Conservation (phyloP, 2,113 vertebrate genomes). For the Engraulis encrasicolus region DNA sequence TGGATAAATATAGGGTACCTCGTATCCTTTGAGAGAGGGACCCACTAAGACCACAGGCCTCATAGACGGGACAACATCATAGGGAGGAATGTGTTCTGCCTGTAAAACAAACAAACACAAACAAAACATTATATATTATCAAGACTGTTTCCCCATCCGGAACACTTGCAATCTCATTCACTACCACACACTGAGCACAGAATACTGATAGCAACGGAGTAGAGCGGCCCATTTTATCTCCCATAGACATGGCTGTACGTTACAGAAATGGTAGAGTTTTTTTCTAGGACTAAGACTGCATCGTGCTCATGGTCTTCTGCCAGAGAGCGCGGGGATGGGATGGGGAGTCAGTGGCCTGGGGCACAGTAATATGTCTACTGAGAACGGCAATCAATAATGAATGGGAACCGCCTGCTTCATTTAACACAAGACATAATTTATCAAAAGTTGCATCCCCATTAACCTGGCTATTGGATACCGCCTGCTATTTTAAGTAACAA, state of each 20-base stretch:
- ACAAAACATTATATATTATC: conserved; percentile 69
- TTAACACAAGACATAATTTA: not conserved
- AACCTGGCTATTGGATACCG: not conserved
- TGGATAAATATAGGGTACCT: conserved; percentile 84
- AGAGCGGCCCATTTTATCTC: not conserved
- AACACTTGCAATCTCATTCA: not conserved
- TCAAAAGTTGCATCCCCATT: not conserved
- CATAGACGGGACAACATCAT: conserved; percentile 98
- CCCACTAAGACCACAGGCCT: conserved; percentile 96
- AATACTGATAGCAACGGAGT: not conserved
- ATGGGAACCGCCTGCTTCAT: conserved; percentile 10
- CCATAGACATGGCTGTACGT: not conserved
- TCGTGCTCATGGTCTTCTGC: not conserved
- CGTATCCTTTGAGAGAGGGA: conserved; percentile 96
- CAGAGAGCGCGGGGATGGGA: not conserved
- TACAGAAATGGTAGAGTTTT: not conserved
- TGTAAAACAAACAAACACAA: conserved; percentile 74
- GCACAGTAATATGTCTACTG: conserved; percentile 1
- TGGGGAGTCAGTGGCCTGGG: not conserved
- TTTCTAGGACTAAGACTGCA: not conserved
- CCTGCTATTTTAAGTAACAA: not conserved
- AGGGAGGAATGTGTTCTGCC: conserved; percentile 95
- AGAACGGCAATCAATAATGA: not conserved
- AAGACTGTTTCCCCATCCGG: not conserved
- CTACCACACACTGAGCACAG: not conserved